Evolutionary conservation across 2,888 invertebrate species (phyloP), one percentile per base, ranked within the genome.

Genomic region (Uropetala carovei): DNA sequence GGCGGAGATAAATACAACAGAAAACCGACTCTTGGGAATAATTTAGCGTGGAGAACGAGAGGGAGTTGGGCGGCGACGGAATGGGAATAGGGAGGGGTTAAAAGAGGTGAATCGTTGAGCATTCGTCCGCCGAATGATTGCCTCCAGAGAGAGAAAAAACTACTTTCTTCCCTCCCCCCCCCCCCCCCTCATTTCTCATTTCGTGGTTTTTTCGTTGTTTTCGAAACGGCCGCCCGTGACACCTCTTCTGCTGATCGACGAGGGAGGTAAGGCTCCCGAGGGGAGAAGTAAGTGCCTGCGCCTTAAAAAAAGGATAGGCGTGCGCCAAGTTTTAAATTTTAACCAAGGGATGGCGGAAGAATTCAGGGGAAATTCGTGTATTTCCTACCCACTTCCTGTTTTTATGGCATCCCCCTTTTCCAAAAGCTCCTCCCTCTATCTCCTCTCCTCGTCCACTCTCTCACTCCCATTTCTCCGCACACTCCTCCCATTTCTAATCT

Each of bases 11-110:
- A 68, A 43, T 43, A 68, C 43, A 43, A 30, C 16, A 89, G 64
- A 59, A 27, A 89, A 57, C 30, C 18, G 18, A 89, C 89, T 30
- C 22, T 27, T 10, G 64, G 89, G 89, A 89, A 89, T 89, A 89
- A 89, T 89, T 89, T 64, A 56, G 89, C 89, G 89, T 89, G 64
- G 64, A 60, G 89, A 89, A 64, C 18, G 64, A 43, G n/a, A 43
- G 43, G 64, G 16, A 56, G n/a, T 68, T 11, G 75, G 18, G 18
- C 75, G 27, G 75, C 64, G 89, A 27, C 27, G 27, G 58, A 57
- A 56, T 57, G 2, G 85, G 22, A 75, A n/a, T 22, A n/a, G 43
- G 5, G 27, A 59, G 85, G 59, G 59, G 59, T 14, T 30, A 4
- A 43, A 43, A 56, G 82, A 27, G 82, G 82, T 57, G 5, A 56